Percentiles rank a stretch among this genome's conserved stretches.
Evolutionary conservation across 64 coral and sea anemone species (phyloP).

Genomic region (Dendronephthya gigantea): DNA sequence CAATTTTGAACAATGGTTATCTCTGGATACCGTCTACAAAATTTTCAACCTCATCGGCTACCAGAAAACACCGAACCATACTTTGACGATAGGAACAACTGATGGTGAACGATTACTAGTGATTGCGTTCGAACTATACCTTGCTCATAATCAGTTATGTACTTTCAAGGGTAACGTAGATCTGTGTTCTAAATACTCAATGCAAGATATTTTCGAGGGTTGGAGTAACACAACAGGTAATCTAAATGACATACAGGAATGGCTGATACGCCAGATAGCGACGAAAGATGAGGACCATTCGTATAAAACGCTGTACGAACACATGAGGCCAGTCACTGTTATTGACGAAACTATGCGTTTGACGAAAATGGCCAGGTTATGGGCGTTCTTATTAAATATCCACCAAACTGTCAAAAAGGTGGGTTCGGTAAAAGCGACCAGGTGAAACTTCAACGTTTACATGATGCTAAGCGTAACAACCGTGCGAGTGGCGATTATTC

Average conservation of each 20-base stretch:
- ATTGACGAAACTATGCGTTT: not conserved
- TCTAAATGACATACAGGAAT: not conserved
- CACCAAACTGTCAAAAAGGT: not conserved
- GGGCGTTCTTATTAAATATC: not conserved
- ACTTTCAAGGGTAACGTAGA: not conserved
- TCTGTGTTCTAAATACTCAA: not conserved
- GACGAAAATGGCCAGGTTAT: not conserved
- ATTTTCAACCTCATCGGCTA: not conserved
- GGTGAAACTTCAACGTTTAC: not conserved
- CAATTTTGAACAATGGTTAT: slow-evolving; percentile 1
- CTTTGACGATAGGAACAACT: not conserved
- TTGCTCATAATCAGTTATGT: not conserved
- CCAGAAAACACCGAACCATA: not conserved
- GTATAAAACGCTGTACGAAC: not conserved
- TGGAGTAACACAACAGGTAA: not conserved
- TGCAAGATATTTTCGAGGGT: not conserved
- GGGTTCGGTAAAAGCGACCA: not conserved
- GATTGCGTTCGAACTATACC: not conserved
- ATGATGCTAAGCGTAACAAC: not conserved
- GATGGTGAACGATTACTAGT: not conserved
- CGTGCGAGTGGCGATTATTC: not conserved
- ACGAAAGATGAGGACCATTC: not conserved
- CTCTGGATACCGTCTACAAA: not conserved
- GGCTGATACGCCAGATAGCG: not conserved
- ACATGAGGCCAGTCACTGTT: not conserved